A percentile compares a stretch with the other conserved stretches of the same genome.
Evolutionary conservation across 37 sponge, comb jelly and placozoan genomes (phyloP).

Genomic region (Dysidea cf. avara): DNA sequence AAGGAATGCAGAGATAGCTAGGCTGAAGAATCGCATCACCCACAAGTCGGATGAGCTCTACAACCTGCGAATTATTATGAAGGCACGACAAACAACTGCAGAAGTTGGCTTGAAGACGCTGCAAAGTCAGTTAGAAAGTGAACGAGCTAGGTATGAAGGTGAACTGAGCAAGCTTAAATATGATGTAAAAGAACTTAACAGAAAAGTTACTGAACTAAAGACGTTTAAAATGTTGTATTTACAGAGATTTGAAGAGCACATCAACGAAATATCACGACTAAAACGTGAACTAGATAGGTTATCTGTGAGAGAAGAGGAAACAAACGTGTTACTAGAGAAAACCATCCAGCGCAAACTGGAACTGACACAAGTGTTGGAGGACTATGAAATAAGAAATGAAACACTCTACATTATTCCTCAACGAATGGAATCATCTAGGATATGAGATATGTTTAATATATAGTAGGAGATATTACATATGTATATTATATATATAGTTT

Average conservation of each 20-base stretch:
- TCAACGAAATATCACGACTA: constrained; percentile 40
- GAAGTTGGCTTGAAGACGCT: constrained; percentile 70
- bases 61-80: constrained; percentile 70
- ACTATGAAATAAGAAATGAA: constrained; percentile 75
- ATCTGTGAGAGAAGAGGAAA: constrained; percentile 38
- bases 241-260: constrained; percentile 59
- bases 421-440: constrained; percentile 33
- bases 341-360: constrained; percentile 79
- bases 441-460: constrained; percentile 16
- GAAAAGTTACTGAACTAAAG: constrained; percentile 47
- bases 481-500: too few species aligned
- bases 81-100: constrained; percentile 59
- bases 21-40: constrained; percentile 41
- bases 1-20: constrained; percentile 36
- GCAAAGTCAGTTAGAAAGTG: constrained; percentile 67
- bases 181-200: constrained; percentile 55
- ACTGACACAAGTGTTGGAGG: constrained; percentile 62
- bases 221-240: constrained; percentile 48
- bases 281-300: constrained; percentile 32
- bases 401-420: constrained; percentile 50
- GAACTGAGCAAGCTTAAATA: constrained; percentile 53
- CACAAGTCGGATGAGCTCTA: constrained; percentile 60
- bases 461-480: neutral
- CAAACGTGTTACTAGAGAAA: constrained; percentile 45
- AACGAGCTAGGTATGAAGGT: constrained; percentile 49